Evolutionary conservation across 2,888 invertebrate genomes (phyloP).

Genomic region (Lasioglossum marginatum): DNA sequence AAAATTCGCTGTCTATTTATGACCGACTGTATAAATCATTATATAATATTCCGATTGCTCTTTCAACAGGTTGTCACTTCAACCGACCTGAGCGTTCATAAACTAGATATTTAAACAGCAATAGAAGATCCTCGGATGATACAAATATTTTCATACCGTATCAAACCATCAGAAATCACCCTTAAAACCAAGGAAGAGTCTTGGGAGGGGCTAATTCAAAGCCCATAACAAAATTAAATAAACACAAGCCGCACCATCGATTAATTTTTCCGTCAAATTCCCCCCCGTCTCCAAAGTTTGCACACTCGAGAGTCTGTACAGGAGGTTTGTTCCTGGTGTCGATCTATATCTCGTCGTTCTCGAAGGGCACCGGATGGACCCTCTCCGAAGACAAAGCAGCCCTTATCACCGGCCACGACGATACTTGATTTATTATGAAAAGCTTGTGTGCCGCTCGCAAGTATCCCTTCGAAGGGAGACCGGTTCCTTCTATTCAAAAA

Average conservation of each 20-base stretch:
- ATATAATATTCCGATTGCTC: background rate
- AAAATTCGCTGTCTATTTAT: no score
- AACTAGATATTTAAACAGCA: background rate
- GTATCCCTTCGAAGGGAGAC: background rate
- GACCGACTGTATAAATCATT: background rate
- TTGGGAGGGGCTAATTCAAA: background rate
- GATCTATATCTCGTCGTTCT: slow-evolving; percentile 10
- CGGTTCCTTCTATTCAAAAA: background rate
- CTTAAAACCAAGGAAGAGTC: background rate
- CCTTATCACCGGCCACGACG: slow-evolving; percentile 35
- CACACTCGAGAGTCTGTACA: background rate
- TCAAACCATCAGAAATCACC: background rate
- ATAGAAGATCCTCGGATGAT: background rate
- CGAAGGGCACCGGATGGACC: slow-evolving; percentile 12
- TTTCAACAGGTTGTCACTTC: background rate
- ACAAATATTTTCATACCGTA: background rate
- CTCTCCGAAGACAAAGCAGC: background rate
- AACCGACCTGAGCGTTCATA: background rate
- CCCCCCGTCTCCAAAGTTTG: background rate
- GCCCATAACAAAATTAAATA: background rate
- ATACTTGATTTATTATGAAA: slow-evolving; percentile 58
- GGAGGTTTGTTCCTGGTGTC: background rate
- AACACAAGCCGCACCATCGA: background rate
- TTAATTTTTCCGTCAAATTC: slow-evolving; percentile 10
- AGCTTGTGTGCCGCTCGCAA: background rate